A percentile compares a stretch with the other conserved stretches of the same genome.
phyloP scores from a whole-genome alignment of 2,888 invertebrate genomes.

The Urechis unicinctus region DNA sequence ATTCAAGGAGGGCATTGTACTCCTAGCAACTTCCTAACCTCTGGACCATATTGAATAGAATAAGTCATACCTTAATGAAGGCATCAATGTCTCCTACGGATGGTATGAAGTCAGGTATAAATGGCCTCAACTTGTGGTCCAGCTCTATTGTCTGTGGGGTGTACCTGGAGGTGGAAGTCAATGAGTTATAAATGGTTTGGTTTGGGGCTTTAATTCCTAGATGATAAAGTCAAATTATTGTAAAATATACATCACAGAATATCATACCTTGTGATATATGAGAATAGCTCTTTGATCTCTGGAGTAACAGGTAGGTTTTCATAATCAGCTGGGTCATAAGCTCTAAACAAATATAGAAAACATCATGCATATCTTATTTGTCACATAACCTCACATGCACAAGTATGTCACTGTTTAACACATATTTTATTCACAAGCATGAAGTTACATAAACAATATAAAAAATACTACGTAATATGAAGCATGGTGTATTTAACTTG shows the following conservation, averaged over 20 bases:
- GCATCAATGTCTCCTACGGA: constrained; percentile 98
- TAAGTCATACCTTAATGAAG: constrained; percentile 73
- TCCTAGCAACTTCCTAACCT: too few relatives aligned
- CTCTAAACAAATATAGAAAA: constrained; percentile 42
- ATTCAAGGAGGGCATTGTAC: too few relatives aligned
- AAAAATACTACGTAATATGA: too few relatives aligned
- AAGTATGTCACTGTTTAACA: too few relatives aligned
- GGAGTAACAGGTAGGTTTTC: constrained; percentile 72
- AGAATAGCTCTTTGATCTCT: constrained; percentile 87
- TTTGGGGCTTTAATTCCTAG: neutral
- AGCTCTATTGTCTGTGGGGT: constrained; percentile 86
- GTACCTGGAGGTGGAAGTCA: constrained; percentile 64
- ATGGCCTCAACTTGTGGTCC: constrained; percentile 84
- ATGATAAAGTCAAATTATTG: neutral
- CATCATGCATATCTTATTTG: constrained; percentile 23
- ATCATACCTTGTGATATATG: constrained; percentile 76
- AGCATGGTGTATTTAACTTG: too few relatives aligned
- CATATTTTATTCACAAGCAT: too few relatives aligned
- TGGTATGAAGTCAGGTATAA: constrained; percentile 93
- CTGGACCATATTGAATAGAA: neutral
- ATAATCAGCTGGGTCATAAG: constrained; percentile 77
- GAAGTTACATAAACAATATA: too few relatives aligned
- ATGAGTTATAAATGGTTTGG: neutral
- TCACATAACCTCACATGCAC: too few relatives aligned
- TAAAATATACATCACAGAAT: neutral